Base-by-base conservation (phyloP, 1,140 invertebrate genomes). In the Galleria mellonella region DNA sequence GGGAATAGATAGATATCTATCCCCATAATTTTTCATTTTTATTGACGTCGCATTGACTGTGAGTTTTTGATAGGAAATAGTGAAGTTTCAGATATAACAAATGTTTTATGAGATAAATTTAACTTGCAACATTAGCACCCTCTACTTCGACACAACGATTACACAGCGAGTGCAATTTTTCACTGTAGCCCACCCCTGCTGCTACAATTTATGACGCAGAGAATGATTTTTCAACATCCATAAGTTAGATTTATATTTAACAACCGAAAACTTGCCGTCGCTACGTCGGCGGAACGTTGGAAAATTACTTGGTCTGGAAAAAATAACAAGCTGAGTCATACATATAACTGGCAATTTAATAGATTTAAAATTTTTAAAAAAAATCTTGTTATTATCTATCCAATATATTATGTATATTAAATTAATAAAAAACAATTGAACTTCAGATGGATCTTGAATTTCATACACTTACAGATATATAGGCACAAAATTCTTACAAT, bases 181-280 rank as follows among this genome's bases (percentile, higher is more conserved):
- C 69, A 74, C 61, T 62, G 64, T 55, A 60, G 59, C 56, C 58
- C 64, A 58, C 72, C 66, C 66, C 62, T 55, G 58, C 43, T 63
- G 61, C 55, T 55, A 62, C 61, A 70, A 76, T 79, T 76, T 79
- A 79, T 74, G 65, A 69, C 60, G 60, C 56, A 56, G 44, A 56
- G 60, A 70, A 74, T 74, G 72, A 79, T 79, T 76, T 79, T 71
- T 72, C 69, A 72, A 71, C 72, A 72, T 63, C 66, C 56, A 58
- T 62, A 64, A 70, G 44, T 65, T 59, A 64, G 63, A 72, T 72
- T 74, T 76, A 73, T 77, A 66, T 72, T 66, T 70, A 68, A 75
- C 51, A 54, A 60, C 50, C 56, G 44, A 62, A 70, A 70, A 57
- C 50, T 52, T 47, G 50, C 49, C 43, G 40, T 14, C 27, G 36